phyloP scores from a whole-genome alignment of 2,797 vertebrate species.

The Agapornis canus region DNA sequence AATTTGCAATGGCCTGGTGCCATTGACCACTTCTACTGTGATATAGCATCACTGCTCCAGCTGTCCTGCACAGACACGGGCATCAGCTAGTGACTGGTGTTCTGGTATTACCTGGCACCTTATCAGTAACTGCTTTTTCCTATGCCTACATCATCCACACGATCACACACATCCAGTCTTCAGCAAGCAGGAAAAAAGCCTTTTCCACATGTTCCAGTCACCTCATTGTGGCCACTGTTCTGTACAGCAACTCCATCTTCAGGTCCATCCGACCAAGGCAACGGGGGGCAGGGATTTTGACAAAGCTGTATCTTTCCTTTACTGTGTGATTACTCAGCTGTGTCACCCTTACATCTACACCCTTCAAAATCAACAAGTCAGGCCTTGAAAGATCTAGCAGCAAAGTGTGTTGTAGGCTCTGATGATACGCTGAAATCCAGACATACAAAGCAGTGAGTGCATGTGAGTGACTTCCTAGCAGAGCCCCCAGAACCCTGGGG shows the following conservation, averaged over 20 bases:
- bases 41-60: background rate
- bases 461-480: background rate
- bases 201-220: background rate
- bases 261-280: background rate
- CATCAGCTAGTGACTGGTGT: background rate
- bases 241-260: background rate
- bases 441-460: background rate
- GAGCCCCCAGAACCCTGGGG: background rate
- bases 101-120: background rate
- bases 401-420: background rate
- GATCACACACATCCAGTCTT: background rate
- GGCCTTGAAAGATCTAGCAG: background rate
- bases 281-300: background rate
- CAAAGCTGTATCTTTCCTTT: background rate
- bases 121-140: background rate
- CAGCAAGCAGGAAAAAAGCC: background rate
- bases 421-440: background rate
- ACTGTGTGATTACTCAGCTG: background rate
- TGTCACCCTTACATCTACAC: background rate
- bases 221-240: background rate
- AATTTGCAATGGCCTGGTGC: background rate
- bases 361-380: background rate
- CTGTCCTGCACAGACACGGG: background rate
- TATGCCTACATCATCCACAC: background rate
- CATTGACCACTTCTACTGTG: background rate